Base-by-base conservation (phyloP, 2,113 vertebrate genomes). In the Prunella himalayana region DNA sequence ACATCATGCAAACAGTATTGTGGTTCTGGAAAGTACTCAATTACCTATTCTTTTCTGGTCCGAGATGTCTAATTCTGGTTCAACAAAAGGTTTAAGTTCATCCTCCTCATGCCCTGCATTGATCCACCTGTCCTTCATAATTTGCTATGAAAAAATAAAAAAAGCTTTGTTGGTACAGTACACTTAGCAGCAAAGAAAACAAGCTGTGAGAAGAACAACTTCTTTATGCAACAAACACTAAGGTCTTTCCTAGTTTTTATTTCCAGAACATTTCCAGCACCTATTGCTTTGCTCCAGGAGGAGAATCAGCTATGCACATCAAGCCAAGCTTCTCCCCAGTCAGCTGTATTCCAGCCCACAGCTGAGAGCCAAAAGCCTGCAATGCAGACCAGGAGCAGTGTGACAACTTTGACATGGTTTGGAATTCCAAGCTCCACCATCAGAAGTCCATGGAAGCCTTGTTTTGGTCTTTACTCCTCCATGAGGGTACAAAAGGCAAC, bases 111-210 rank as follows among this genome's bases (percentile, higher is more conserved):
- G 99, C 37, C 99, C 99, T 51, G 99, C 98, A 33, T 99, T 99
- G 98, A 99, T 99, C 99, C 99, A 99, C 73, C 99, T 98, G 97
- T 99, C 99, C 98, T 99, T 99, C 99, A 99, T 99, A 81, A 99
- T 99, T 99, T 99, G 99, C 99, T 99, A 68, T 30, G 90, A 86
- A 92, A 86, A 68, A 30, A 76, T n/a, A 77, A 61, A 23, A 64
- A 86, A 47, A 24, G 61, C 4, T 76, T 75, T 42, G 15, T 97
- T 92, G 97, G 80, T 22, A 70, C 24, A 54, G 14, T 24, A 73
- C 28, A 73, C 11, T 76, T 28, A 72, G 3, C 35, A 79, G 60
- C 28, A 88, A 93, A 88, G 45, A 76, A 91, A 92, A 75, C 0
- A 7, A 68, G 37, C 41, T 73, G 41, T 28, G 39, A 24, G 60